These are phyloP conservation scores for Genyomyrus donnyi DNA, from an alignment of 2,113 vertebrate species.

Conservation along the genomic window DNA sequence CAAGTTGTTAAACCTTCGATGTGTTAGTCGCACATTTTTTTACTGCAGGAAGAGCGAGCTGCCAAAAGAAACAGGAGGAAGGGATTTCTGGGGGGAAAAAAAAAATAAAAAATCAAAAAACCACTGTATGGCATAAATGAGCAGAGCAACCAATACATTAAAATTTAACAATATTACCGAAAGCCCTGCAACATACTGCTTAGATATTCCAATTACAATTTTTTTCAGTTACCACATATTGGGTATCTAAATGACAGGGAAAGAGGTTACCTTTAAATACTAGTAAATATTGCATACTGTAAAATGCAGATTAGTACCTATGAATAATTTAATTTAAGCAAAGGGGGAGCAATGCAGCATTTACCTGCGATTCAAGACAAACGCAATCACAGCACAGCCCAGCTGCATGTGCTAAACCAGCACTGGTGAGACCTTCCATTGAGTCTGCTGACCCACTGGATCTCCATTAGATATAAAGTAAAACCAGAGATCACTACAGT, in stretches of 20 bases:
- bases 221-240: not conserved
- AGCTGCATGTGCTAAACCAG: not conserved
- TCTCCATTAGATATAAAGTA: not conserved
- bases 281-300: slow-evolving; percentile 3
- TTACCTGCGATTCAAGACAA: not conserved
- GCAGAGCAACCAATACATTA: not conserved
- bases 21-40: not conserved
- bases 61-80: not conserved
- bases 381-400: not conserved
- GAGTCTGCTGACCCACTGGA: not conserved
- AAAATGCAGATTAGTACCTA: slow-evolving; percentile 9
- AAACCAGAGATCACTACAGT: not conserved
- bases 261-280: not conserved
- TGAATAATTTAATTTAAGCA: not conserved
- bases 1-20: not conserved
- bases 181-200: not conserved
- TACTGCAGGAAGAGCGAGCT: not conserved
- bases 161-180: not conserved
- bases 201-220: not conserved
- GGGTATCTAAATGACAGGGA: not conserved
- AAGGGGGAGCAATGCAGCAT: not conserved
- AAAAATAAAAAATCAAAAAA: not conserved
- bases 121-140: not conserved
- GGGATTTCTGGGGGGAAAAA: not conserved
- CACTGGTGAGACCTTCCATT: not conserved